These are phyloP conservation scores for Idris sp. DNA, from an alignment of 1,140 invertebrate genomes.

Conservation along the genomic window DNA sequence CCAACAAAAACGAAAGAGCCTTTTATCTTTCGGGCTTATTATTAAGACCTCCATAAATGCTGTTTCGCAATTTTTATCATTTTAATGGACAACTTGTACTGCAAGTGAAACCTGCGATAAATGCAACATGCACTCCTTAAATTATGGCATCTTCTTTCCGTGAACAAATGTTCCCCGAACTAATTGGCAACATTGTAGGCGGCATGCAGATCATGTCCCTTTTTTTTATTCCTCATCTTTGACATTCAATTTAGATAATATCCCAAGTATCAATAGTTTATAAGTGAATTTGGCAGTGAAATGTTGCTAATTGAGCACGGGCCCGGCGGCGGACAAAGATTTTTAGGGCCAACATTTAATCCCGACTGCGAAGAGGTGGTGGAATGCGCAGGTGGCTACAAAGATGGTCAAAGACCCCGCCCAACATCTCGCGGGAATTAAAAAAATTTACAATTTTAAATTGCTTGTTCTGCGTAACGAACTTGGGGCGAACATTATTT, in stretches of 20 bases:
- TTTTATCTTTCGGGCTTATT: slow-evolving; percentile 40
- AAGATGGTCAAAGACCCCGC: slow-evolving; percentile 65
- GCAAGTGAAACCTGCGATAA: slow-evolving; percentile 33
- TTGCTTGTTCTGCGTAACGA: slow-evolving; percentile 54
- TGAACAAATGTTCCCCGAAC: slow-evolving; percentile 29
- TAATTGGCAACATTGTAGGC: slow-evolving; percentile 27
- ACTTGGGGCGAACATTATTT: slow-evolving; percentile 13
- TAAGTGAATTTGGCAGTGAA: slow-evolving; percentile 56
- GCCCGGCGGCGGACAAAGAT: slow-evolving; percentile 36
- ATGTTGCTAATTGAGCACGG: slow-evolving; percentile 55
- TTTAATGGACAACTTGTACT: slow-evolving; percentile 32
- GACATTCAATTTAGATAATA: slow-evolving; percentile 45
- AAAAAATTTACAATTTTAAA: slow-evolving; percentile 65
- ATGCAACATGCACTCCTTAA: slow-evolving; percentile 37
- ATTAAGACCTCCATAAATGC: slow-evolving; percentile 35
- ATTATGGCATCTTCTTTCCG: too few relatives aligned
- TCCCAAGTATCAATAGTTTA: slow-evolving; percentile 37
- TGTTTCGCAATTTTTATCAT: slow-evolving; percentile 39
- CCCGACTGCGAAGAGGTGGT: slow-evolving; percentile 61
- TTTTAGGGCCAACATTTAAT: slow-evolving; percentile 60
- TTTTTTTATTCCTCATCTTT: slow-evolving; percentile 15
- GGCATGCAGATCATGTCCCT: too few relatives aligned
- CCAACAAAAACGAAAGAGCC: slow-evolving; percentile 17
- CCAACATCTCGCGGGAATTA: slow-evolving; percentile 63
- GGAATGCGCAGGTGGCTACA: slow-evolving; percentile 64